These are phyloP conservation scores for Caranx ignobilis DNA, from an alignment of 2,113 vertebrate species.

Conservation along the genomic window DNA sequence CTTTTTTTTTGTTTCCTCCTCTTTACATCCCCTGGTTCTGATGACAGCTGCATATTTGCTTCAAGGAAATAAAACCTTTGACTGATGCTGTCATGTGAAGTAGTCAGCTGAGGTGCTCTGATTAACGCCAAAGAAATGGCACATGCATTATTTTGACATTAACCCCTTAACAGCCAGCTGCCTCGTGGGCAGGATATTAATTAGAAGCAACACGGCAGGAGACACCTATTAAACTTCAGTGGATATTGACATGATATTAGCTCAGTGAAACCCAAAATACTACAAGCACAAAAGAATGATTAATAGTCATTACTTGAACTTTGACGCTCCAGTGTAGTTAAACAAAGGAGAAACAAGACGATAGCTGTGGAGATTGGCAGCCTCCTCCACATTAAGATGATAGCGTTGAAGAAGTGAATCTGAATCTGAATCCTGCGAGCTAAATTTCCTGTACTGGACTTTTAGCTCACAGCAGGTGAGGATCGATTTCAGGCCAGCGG, in stretches of 20 bases:
- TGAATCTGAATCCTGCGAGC: not conserved
- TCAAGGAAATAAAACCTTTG: constrained; percentile 16
- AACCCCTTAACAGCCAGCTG: constrained; percentile 3
- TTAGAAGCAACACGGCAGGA: no score
- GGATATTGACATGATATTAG: no score
- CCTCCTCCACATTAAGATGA: constrained; percentile 14
- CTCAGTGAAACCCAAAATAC: no score
- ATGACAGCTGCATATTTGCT: constrained; percentile 27
- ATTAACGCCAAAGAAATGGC: constrained; percentile 19
- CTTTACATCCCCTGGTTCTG: not conserved
- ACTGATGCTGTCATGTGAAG: not conserved
- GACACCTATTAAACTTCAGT: no score
- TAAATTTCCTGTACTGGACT: constrained; percentile 15
- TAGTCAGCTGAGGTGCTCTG: not conserved
- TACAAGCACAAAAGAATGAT: no score
- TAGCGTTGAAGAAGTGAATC: not conserved
- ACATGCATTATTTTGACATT: constrained; percentile 50
- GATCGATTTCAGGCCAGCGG: constrained; percentile 34
- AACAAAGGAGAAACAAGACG: constrained; percentile 22
- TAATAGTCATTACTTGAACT: constrained; percentile 8
- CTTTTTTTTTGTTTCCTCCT: not conserved
- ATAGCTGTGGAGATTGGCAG: constrained; percentile 22
- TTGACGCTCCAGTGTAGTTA: constrained; percentile 41
- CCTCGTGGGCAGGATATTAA: no score
- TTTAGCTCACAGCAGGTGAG: constrained; percentile 14